phyloP scores from a whole-genome alignment of 2,797 vertebrate genomes.

The Poeciliopsis presidionis region DNA sequence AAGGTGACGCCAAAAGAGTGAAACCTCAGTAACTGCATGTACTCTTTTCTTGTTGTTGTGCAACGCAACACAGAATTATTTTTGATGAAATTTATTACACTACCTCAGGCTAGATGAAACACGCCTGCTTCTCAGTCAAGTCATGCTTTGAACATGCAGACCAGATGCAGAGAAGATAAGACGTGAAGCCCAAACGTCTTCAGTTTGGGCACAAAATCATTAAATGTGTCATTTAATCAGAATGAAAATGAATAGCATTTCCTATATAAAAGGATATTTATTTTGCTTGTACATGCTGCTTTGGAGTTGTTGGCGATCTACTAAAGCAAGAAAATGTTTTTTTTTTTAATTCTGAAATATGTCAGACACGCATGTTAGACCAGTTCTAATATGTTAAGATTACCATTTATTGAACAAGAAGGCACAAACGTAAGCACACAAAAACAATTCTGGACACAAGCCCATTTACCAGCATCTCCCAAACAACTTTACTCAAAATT shows the following conservation, averaged over 20 bases:
- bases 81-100: slow-evolving; percentile 2
- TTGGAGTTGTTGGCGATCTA: neutral
- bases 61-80: neutral
- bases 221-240: neutral
- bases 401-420: neutral
- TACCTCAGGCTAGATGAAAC: neutral
- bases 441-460: neutral
- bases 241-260: neutral
- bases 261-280: neutral
- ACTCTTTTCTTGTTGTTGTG: neutral
- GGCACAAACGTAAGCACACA: neutral
- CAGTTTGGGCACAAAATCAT: neutral
- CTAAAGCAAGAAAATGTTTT: neutral
- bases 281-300: neutral
- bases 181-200: neutral
- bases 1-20: neutral
- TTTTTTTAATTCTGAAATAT: neutral
- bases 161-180: neutral
- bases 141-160: neutral
- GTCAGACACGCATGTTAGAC: neutral
- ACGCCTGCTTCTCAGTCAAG: neutral
- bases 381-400: neutral
- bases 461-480: neutral
- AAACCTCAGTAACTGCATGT: neutral
- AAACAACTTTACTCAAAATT: neutral